Evolutionary conservation across 2,797 vertebrate species (phyloP), one percentile per base, ranked within the genome.

Genomic region (Anableps anableps): DNA sequence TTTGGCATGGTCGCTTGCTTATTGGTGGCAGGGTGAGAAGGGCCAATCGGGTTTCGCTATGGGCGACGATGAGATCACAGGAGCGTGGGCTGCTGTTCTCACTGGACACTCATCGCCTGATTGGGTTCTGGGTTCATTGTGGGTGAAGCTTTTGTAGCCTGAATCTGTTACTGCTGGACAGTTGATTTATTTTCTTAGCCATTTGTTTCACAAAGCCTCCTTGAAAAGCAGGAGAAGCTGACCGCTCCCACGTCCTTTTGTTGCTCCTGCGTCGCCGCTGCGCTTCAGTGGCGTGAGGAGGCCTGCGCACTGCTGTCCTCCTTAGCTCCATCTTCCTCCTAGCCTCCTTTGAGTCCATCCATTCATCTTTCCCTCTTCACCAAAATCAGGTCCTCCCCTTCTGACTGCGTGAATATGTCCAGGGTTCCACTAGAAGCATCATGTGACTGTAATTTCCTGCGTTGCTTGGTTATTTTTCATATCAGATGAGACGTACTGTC

Each of bases 1-100:
- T 93, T 92, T 94, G 94, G 92, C 92, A 91, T 94, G 91, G 91
- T 88, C 78, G 78, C 91, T 82, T 85, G 89, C 83, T 88, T 66
- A 90, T 92, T 90, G 89, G 90, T 90, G 86, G 86, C 77, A 83
- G 83, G 82, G 81, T 62, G 75, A 85, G 70, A 74, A 68, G 82
- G 85, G 86, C 89, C 80, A 86, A 88, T 85, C 84, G 48, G 77
- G 82, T 81, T 80, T 76, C 17, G 62, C 77, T 87, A 82, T 76
- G 79, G 80, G 81, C 79, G 80, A 85, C 68, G 86, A 66, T 85
- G 88, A 81, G 88, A 83, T 84, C 85, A 85, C 85, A 87, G 86
- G 87, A 86, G 83, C 85, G 36, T 81, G 84, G 88, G 90, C 86
- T 84, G 86, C 87, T 83, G 85, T 88, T 86, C 87, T 86, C 76